These are phyloP conservation scores for Drosophila merina DNA, from an alignment of 2,888 invertebrate species.

Conservation along the genomic window DNA sequence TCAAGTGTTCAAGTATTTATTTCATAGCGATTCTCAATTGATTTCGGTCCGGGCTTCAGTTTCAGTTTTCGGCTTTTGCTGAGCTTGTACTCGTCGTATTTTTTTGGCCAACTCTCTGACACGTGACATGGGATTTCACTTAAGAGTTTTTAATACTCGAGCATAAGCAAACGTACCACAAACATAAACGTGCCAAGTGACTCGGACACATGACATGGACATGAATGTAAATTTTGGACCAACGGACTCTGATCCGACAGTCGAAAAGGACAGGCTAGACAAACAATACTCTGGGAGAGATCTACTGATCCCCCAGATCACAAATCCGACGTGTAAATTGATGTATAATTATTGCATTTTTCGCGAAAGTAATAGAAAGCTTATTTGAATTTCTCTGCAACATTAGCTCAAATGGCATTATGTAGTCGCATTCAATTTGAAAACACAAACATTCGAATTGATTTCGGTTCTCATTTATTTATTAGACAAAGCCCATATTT, in stretches of 20 bases:
- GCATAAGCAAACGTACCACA: conserved; percentile 58
- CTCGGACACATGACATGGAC: conserved; percentile 70
- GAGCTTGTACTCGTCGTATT: conserved; percentile 8
- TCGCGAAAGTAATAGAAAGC: conserved; percentile 47
- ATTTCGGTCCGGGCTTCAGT: conserved; percentile 61
- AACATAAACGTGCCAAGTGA: conserved; percentile 74
- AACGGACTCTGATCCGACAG: conserved; percentile 68
- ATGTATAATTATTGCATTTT: conserved; percentile 61
- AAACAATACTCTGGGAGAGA: conserved; percentile 33
- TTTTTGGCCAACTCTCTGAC: conserved; percentile 65
- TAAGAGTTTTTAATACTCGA: conserved; percentile 74
- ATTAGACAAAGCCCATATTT: conserved; percentile 30
- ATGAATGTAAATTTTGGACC: conserved; percentile 40
- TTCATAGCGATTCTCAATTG: conserved; percentile 71
- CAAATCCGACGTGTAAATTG: conserved; percentile 75
- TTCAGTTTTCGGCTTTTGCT: conserved; percentile 31
- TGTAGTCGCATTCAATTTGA: background rate
- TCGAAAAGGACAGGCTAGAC: conserved; percentile 49
- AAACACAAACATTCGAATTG: background rate
- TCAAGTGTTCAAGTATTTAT: conserved; percentile 68
- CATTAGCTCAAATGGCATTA: background rate
- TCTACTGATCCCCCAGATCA: conserved; percentile 25
- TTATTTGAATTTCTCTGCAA: conserved; percentile 2
- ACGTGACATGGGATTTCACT: conserved; percentile 83
- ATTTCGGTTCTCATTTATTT: background rate